A percentile compares a stretch with the other conserved stretches of the same genome.
Conservation (phyloP, 30 jellyfish, hydroid and myxozoan genomes). For the Aurelia aurita region DNA sequence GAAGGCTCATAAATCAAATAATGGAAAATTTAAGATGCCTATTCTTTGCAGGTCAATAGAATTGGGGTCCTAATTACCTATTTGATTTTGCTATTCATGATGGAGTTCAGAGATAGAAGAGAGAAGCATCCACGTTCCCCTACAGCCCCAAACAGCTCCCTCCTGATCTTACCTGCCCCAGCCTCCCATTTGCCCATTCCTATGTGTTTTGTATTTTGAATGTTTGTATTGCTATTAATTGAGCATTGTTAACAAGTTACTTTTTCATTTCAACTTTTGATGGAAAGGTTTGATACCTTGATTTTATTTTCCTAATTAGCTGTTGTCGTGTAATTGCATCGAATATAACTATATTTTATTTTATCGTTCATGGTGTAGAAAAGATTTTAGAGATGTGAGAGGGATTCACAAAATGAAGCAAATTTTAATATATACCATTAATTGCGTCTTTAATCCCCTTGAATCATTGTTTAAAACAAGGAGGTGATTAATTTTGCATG, state of each 20-base stretch:
- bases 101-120: neutral
- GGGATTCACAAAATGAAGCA: no score
- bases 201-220: slow-evolving; percentile 7
- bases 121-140: no score
- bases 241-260: neutral
- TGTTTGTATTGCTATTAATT: neutral
- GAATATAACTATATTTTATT: neutral
- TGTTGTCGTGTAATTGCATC: neutral
- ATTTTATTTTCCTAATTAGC: slow-evolving; percentile 16
- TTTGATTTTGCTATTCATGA: neutral
- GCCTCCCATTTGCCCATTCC: neutral
- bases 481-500: no score
- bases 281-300: slow-evolving; percentile 36
- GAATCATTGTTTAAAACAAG: no score
- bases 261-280: neutral
- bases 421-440: no score
- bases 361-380: no score
- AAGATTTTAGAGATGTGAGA: no score
- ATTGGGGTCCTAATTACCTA: neutral
- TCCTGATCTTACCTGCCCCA: no score
- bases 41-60: slow-evolving; percentile 30
- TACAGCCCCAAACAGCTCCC: no score
- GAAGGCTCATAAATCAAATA: no score
- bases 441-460: no score
- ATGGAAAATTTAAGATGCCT: neutral